Evolutionary conservation across 2,888 invertebrate species (phyloP).

Genomic region (Myopa testacea): DNA sequence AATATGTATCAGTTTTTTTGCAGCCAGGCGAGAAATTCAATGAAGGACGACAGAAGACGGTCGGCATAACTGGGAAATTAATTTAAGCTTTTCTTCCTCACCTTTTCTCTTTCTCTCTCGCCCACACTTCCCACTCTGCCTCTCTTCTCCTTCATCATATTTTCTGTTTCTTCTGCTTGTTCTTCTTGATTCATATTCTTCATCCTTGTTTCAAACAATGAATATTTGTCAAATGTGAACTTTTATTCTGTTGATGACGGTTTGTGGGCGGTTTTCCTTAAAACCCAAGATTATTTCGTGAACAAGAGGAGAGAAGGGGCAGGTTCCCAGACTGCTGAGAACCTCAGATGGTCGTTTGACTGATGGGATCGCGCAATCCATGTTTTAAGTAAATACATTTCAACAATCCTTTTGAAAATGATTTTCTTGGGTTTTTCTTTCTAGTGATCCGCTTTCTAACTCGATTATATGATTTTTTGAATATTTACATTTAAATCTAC

Average conservation of each 20-base stretch:
- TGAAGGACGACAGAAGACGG: constrained; percentile 2
- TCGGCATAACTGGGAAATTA: constrained; percentile 39
- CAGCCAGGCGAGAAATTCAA: constrained; percentile 10
- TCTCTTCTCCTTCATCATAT: too few species aligned
- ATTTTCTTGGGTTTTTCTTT: too few species aligned
- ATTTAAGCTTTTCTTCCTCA: constrained; percentile 38
- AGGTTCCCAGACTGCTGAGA: too few species aligned
- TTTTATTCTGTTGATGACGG: constrained; percentile 10
- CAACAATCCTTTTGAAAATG: too few species aligned
- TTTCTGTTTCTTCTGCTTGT: constrained; percentile 8
- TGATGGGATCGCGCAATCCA: too few species aligned
- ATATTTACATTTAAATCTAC: too few species aligned
- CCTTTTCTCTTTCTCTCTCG: constrained; percentile 1
- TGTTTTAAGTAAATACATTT: too few species aligned
- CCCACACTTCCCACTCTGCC: background rate
- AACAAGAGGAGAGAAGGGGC: background rate
- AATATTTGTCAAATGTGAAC: constrained; percentile 39
- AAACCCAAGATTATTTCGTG: background rate
- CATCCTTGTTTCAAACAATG: constrained; percentile 39
- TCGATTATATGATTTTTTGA: too few species aligned
- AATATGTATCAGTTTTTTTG: constrained; percentile 7
- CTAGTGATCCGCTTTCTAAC: too few species aligned
- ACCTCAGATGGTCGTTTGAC: too few species aligned
- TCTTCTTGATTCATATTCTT: background rate
- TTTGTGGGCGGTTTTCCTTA: background rate